Conservation (phyloP, 2,888 invertebrate genomes). For the Hemistola chrysoprasaria region DNA sequence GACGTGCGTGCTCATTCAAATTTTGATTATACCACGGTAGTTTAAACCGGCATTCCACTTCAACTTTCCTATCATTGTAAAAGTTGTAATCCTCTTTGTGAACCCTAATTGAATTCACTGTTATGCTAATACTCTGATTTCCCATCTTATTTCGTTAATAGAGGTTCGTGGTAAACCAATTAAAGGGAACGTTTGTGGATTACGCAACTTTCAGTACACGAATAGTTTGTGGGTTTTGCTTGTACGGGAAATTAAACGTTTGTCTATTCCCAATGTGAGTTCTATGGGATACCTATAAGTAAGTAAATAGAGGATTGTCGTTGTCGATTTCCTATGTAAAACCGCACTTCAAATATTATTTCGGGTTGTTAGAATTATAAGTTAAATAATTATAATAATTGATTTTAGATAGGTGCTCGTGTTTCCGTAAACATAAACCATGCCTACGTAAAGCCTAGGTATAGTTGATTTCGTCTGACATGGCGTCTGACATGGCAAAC, state of each 20-base stretch:
- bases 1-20: slow-evolving; percentile 66
- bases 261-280: slow-evolving; percentile 50
- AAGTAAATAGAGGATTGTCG: no score
- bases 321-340: no score
- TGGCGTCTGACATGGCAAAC: no score
- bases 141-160: slow-evolving; percentile 82
- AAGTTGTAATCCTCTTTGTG: slow-evolving; percentile 82
- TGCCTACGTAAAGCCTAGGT: no score
- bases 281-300: slow-evolving; percentile 30
- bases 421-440: no score
- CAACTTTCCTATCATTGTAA: slow-evolving; percentile 79
- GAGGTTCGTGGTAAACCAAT: slow-evolving; percentile 80
- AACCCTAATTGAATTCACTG: slow-evolving; percentile 81
- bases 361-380: no score
- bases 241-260: slow-evolving; percentile 58
- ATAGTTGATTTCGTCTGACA: no score
- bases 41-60: slow-evolving; percentile 67
- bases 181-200: slow-evolving; percentile 78
- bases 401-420: no score
- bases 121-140: slow-evolving; percentile 82
- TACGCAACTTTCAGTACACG: slow-evolving; percentile 71
- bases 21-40: slow-evolving; percentile 77
- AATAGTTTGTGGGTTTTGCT: slow-evolving; percentile 63
- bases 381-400: no score
- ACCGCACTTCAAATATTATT: no score